Evolutionary conservation across 2,797 vertebrate genomes (phyloP).

Genomic region (Sebastes paucispinis): DNA sequence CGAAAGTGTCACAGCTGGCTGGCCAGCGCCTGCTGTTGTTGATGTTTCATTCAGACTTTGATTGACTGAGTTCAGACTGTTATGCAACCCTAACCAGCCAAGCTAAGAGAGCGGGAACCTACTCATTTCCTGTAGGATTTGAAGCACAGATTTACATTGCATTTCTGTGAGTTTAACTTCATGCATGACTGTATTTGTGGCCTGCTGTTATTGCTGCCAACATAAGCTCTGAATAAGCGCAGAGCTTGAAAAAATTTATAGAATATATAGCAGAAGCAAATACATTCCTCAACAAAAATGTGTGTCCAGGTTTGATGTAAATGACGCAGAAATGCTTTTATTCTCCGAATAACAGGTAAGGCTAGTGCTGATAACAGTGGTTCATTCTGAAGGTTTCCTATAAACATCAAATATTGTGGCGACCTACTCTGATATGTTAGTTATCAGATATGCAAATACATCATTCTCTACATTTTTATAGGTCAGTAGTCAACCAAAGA

Average conservation of each 20-base stretch:
- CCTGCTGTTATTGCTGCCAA: background rate
- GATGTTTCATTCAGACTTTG: constrained; percentile 39
- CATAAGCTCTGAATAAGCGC: background rate
- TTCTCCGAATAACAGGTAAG: background rate
- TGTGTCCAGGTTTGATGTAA: background rate
- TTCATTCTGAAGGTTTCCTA: background rate
- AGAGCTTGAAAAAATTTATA: background rate
- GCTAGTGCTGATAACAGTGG: background rate
- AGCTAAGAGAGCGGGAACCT: constrained; percentile 5
- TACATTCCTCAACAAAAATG: background rate
- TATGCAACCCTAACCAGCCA: constrained; percentile 33
- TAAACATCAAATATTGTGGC: background rate
- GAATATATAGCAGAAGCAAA: background rate
- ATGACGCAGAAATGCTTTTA: background rate
- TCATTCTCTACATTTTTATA: background rate
- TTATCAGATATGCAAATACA: background rate
- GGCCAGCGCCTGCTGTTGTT: background rate
- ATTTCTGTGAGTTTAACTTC: background rate
- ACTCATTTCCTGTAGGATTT: constrained; percentile 31
- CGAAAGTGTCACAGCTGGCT: constrained; percentile 27
- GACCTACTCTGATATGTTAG: background rate
- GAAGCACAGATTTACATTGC: background rate
- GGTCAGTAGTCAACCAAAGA: background rate
- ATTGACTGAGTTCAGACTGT: constrained; percentile 28
- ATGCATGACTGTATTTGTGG: background rate